Conservation (phyloP, 2,888 invertebrate genomes). For the Meliscaeva auricollis region DNA sequence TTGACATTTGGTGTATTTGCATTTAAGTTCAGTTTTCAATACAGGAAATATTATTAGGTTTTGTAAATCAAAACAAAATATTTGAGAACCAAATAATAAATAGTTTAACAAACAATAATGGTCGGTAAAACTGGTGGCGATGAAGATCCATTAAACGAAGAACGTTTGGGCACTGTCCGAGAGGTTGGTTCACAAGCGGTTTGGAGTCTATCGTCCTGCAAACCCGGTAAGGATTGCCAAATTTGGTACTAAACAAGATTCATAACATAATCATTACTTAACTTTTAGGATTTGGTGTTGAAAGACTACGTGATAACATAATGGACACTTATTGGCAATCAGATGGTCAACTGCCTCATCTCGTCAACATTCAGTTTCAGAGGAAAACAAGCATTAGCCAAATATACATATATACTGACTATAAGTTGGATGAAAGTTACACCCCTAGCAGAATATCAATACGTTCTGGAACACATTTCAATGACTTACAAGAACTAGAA, state of each 20-base stretch:
- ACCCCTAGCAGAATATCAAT: constrained; percentile 98
- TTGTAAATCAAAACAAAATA: too few species aligned
- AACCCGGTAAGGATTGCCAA: constrained; percentile 89
- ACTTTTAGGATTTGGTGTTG: constrained; percentile 99
- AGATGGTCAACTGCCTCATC: constrained; percentile 98
- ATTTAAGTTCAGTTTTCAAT: too few species aligned
- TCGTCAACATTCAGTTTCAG: constrained; percentile 98
- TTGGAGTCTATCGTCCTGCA: constrained; percentile 99
- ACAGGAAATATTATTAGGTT: too few species aligned
- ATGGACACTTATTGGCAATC: constrained; percentile 99
- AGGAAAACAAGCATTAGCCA: constrained; percentile 97
- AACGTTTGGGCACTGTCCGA: constrained; percentile 85
- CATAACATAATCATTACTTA: not conserved
- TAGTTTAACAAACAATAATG: constrained; percentile 62
- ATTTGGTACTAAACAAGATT: not conserved
- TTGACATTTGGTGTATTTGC: too few species aligned
- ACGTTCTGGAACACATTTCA: constrained; percentile 97
- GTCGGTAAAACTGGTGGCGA: constrained; percentile 78
- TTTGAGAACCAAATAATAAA: too few species aligned
- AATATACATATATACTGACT: constrained; percentile 98
- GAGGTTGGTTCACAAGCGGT: constrained; percentile 97
- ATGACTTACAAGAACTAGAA: constrained; percentile 98
- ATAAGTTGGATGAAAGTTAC: constrained; percentile 99
- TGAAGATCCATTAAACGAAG: constrained; percentile 83
- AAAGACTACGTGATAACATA: constrained; percentile 97